phyloP scores from a whole-genome alignment of 2,797 vertebrate species.

The Acipenser transmontanus region DNA sequence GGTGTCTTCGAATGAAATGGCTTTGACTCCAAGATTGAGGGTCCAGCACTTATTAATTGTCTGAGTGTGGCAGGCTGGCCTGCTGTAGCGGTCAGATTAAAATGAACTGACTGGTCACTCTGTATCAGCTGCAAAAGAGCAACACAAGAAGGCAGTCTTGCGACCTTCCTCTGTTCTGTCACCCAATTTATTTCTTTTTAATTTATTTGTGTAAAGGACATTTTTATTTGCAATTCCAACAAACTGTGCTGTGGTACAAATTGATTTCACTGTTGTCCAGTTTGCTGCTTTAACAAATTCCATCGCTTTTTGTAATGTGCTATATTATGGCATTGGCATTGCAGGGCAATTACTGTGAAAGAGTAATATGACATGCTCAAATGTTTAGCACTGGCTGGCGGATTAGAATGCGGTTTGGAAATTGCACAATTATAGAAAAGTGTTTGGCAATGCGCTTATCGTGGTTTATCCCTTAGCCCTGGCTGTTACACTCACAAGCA shows the following conservation, averaged over 20 bases:
- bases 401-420: slow-evolving; percentile 1
- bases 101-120: not conserved
- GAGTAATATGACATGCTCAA: not conserved
- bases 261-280: slow-evolving; percentile 17
- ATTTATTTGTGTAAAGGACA: not conserved
- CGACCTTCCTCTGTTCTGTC: slow-evolving; percentile 8
- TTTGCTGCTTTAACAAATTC: slow-evolving; percentile 15
- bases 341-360: not conserved
- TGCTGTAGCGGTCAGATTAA: not conserved
- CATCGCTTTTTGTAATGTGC: slow-evolving; percentile 1
- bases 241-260: slow-evolving; percentile 5
- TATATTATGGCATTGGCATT: not conserved
- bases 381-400: not conserved
- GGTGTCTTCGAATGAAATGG: no score
- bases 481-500: not conserved
- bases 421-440: slow-evolving; percentile 13
- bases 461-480: not conserved
- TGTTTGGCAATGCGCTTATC: not conserved
- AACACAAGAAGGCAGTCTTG: not conserved
- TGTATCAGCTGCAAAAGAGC: not conserved
- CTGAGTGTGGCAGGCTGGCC: not conserved
- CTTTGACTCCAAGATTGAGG: no score
- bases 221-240: slow-evolving; percentile 16
- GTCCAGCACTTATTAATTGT: not conserved
- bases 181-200: slow-evolving; percentile 4